Evolutionary conservation across 2,113 vertebrate genomes (phyloP).

Genomic region (Hemicordylus capensis): DNA sequence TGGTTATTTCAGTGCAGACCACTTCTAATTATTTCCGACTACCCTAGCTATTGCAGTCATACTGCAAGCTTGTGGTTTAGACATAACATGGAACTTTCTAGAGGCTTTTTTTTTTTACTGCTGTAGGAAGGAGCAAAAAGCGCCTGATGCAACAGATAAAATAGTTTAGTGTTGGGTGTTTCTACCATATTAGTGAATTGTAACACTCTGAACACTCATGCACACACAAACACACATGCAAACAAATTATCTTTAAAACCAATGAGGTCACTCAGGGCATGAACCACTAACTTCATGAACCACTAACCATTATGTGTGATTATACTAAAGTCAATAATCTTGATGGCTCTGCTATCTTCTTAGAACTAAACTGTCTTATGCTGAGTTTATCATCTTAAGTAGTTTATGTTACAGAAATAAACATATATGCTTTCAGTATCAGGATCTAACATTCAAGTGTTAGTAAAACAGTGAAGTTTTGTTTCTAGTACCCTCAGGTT

Average conservation of each 20-base stretch:
- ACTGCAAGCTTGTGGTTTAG: not conserved
- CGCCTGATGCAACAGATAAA: not conserved
- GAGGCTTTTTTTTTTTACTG: not conserved
- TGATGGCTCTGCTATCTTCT: not conserved
- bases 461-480: not conserved
- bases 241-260: not conserved
- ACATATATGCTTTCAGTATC: not conserved
- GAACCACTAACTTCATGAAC: too few relatives aligned
- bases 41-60: not conserved
- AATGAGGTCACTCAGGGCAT: too few relatives aligned
- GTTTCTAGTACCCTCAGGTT: too few relatives aligned
- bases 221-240: not conserved
- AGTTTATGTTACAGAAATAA: not conserved
- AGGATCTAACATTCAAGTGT: not conserved
- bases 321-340: not conserved
- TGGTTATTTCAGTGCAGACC: not conserved
- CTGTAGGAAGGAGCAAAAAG: not conserved
- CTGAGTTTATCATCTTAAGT: not conserved
- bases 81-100: not conserved
- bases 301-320: too few relatives aligned
- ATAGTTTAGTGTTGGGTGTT: not conserved
- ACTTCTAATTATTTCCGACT: slow-evolving; percentile 20
- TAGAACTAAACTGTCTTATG: not conserved
- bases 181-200: not conserved
- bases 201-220: not conserved